These are phyloP conservation scores for Strix occidentalis DNA, from an alignment of 2,797 vertebrate species.

Conservation along the genomic window DNA sequence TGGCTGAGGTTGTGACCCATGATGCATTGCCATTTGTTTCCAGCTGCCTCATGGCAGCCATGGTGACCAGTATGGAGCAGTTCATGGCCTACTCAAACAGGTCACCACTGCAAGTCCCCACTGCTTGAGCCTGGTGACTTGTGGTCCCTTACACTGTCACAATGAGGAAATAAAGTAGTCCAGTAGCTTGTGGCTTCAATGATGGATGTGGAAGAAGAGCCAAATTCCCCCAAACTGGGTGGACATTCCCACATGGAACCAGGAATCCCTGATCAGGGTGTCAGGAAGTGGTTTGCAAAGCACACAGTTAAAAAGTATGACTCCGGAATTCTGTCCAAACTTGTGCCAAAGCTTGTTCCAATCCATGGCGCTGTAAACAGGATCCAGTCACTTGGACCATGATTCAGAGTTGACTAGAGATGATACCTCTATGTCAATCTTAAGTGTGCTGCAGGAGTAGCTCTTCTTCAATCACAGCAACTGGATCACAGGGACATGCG, in stretches of 20 bases:
- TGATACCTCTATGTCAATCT: not conserved
- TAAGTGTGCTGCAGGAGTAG: not conserved
- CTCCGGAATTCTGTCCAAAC: not conserved
- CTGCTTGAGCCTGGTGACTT: not conserved
- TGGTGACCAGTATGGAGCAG: not conserved
- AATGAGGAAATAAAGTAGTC: not conserved
- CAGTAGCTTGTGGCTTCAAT: not conserved
- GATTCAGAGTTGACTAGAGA: not conserved
- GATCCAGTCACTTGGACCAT: not conserved
- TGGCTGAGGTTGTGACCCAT: not conserved
- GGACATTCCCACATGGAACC: not conserved
- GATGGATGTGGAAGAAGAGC: not conserved
- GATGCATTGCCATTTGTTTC: not conserved
- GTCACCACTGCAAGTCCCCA: not conserved
- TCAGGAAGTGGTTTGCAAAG: not conserved
- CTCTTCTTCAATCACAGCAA: not conserved
- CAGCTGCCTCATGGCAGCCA: not conserved
- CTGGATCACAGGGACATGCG: not conserved
- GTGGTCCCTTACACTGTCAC: not conserved
- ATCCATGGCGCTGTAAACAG: not conserved
- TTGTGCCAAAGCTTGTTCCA: not conserved
- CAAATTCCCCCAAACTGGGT: not conserved
- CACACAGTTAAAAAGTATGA: not conserved
- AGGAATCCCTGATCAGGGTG: not conserved
- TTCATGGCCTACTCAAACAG: not conserved